Evolutionary conservation across 2,797 vertebrate genomes (phyloP).

Genomic region (Gorsachius magnificus): DNA sequence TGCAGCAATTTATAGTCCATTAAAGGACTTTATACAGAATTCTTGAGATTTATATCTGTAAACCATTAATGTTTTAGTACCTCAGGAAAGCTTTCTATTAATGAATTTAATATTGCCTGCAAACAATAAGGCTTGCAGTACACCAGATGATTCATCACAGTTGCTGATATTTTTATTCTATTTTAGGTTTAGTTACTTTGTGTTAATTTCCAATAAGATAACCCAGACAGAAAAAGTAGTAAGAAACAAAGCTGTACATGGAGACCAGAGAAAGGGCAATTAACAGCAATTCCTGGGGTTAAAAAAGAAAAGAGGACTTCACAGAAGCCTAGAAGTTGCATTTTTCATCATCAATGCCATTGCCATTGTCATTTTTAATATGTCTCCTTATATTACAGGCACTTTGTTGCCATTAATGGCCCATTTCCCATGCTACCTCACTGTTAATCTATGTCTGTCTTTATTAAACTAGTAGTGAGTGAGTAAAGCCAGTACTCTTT

Average conservation of each 20-base stretch:
- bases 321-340: background rate
- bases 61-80: background rate
- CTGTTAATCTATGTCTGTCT: slow-evolving; percentile 40
- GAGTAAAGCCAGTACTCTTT: background rate
- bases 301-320: background rate
- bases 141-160: background rate
- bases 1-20: background rate
- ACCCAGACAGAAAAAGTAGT: background rate
- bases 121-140: background rate
- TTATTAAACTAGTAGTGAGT: slow-evolving; percentile 46
- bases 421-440: slow-evolving; percentile 38
- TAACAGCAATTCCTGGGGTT: background rate
- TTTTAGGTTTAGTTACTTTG: background rate
- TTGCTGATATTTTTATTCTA: background rate
- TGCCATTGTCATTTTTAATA: slow-evolving; percentile 69
- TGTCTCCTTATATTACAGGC: slow-evolving; percentile 45
- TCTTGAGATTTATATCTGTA: background rate
- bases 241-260: background rate
- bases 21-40: background rate
- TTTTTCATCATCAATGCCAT: slow-evolving; percentile 61
- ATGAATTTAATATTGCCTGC: background rate
- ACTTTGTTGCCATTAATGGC: slow-evolving; percentile 63
- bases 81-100: background rate
- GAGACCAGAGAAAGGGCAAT: background rate
- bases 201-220: background rate